Percentiles rank a stretch among this genome's conserved stretches.
Evolutionary conservation across 2,797 vertebrate genomes (phyloP).

Genomic region (Falco naumanni): DNA sequence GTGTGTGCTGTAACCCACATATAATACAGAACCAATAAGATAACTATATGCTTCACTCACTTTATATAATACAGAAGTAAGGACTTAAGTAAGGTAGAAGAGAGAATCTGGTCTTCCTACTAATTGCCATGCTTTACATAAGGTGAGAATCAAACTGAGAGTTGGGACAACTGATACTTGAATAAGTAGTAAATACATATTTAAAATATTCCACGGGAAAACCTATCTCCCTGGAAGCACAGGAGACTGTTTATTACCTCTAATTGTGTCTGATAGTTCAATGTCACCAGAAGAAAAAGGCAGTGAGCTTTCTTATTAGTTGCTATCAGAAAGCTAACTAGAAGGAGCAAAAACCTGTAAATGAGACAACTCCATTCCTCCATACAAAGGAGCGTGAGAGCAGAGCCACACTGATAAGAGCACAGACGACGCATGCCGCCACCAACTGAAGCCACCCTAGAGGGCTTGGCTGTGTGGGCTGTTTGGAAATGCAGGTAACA

Average conservation of each 20-base stretch:
- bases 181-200: background rate
- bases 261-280: background rate
- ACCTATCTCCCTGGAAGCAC: background rate
- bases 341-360: background rate
- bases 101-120: background rate
- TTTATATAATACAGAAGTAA: background rate
- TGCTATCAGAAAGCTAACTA: rapidly evolving
- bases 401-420: background rate
- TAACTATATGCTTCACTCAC: background rate
- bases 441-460: background rate
- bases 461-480: background rate
- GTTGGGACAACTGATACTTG: background rate
- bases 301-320: background rate
- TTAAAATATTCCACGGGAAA: background rate
- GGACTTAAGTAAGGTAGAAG: background rate
- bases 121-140: background rate
- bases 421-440: rapidly evolving
- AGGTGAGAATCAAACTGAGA: background rate
- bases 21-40: background rate
- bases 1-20: rapidly evolving
- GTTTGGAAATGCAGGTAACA: background rate
- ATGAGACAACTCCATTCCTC: background rate
- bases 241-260: background rate
- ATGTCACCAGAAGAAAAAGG: background rate
- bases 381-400: background rate